Conservation (phyloP, 2,113 vertebrate genomes). For the Phycodurus eques region DNA sequence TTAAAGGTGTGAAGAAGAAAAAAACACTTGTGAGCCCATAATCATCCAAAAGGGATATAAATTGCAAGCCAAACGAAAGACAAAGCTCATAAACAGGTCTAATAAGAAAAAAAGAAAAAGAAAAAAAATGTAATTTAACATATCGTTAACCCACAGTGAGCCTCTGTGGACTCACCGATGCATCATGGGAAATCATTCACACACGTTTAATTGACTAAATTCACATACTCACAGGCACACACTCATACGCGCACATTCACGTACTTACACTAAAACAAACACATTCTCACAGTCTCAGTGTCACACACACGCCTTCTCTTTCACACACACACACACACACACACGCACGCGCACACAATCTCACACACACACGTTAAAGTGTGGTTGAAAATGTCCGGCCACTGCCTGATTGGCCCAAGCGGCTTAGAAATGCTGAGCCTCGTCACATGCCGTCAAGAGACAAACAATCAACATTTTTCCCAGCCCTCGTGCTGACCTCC, state of each 20-base stretch:
- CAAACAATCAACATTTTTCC: slow-evolving; percentile 44
- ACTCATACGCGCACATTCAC: neutral
- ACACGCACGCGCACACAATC: slow-evolving; percentile 5
- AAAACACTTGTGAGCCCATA: no score
- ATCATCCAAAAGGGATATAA: no score
- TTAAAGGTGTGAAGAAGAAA: no score
- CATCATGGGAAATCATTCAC: slow-evolving; percentile 23
- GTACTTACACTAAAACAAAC: slow-evolving; percentile 35
- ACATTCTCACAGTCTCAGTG: neutral
- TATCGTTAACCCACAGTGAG: slow-evolving; percentile 55
- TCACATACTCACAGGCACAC: slow-evolving; percentile 22
- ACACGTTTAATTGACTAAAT: slow-evolving; percentile 27
- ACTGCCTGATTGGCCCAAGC: slow-evolving; percentile 67
- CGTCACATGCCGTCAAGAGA: slow-evolving; percentile 57
- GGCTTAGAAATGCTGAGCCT: slow-evolving; percentile 64
- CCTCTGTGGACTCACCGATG: slow-evolving; percentile 35
- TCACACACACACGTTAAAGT: slow-evolving; percentile 25
- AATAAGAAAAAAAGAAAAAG: no score
- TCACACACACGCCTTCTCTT: slow-evolving; percentile 6
- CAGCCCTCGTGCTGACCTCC: neutral
- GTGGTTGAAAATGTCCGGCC: slow-evolving; percentile 50
- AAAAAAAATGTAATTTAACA: slow-evolving; percentile 39
- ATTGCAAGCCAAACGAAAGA: no score
- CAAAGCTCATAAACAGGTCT: no score
- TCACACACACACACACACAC: slow-evolving; percentile 30